A percentile compares a stretch with the other conserved stretches of the same genome.
These are phyloP conservation scores for Cephus nigrinus DNA, from an alignment of 2,888 invertebrate genomes.

Conservation along the genomic window DNA sequence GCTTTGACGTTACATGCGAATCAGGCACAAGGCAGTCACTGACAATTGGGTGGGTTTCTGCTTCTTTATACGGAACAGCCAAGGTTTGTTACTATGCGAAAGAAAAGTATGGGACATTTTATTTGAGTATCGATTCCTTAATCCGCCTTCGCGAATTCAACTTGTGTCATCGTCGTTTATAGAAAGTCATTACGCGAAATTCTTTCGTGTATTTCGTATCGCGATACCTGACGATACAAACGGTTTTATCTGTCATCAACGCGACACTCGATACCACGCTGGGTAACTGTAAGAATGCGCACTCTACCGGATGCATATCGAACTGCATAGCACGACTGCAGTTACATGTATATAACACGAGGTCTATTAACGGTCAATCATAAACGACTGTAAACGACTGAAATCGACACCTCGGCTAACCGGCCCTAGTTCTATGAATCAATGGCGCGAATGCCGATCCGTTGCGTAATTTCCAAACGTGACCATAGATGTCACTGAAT, in stretches of 20 bases:
- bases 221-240: background rate
- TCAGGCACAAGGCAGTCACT: background rate
- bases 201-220: background rate
- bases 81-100: background rate
- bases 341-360: background rate
- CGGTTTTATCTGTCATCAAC: background rate
- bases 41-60: background rate
- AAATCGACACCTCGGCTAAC: background rate
- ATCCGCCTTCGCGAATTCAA: background rate
- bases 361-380: background rate
- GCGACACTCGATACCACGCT: background rate
- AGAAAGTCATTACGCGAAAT: background rate
- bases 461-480: background rate
- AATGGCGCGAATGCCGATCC: background rate
- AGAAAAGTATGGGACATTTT: background rate
- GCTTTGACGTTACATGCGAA: background rate
- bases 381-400: background rate
- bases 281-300: background rate
- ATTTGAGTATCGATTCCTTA: background rate
- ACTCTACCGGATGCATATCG: background rate
- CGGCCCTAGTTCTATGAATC: background rate
- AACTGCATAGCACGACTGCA: background rate
- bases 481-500: background rate
- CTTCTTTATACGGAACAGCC: background rate
- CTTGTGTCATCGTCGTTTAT: background rate